These are phyloP conservation scores for Macquaria ambigua DNA, from an alignment of 2,113 vertebrate species.

Conservation along the genomic window DNA sequence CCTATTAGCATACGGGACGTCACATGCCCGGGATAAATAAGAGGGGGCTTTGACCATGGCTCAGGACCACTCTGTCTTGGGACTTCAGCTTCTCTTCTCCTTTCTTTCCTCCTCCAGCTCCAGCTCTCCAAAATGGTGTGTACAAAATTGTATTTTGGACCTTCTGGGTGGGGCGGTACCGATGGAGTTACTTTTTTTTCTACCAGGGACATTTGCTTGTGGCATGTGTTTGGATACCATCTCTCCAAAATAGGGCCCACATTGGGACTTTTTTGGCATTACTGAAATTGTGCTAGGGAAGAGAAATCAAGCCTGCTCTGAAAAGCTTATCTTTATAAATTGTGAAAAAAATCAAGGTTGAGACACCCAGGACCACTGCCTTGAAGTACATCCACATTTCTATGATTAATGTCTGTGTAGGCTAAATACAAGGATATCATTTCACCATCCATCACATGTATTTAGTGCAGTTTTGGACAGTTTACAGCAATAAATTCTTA, in stretches of 20 bases:
- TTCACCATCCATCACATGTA: not conserved
- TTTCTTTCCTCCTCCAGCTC: slow-evolving; percentile 83
- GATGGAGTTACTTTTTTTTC: slow-evolving; percentile 53
- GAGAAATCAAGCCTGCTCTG: slow-evolving; percentile 8
- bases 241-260: slow-evolving; percentile 14
- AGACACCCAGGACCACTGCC: slow-evolving; percentile 1
- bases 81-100: slow-evolving; percentile 83
- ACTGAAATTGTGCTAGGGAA: slow-evolving; percentile 4
- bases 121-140: slow-evolving; percentile 94
- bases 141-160: slow-evolving; percentile 77
- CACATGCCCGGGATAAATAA: slow-evolving; percentile 90
- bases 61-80: slow-evolving; percentile 91
- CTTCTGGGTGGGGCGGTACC: slow-evolving; percentile 29
- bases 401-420: not conserved
- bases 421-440: not conserved
- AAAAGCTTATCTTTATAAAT: not conserved
- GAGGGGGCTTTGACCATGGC: slow-evolving; percentile 82
- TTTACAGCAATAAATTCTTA: not conserved
- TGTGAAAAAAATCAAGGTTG: not conserved
- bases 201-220: not conserved
- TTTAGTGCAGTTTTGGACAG: not conserved
- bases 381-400: slow-evolving; percentile 36
- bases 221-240: slow-evolving; percentile 54
- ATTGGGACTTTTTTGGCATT: slow-evolving; percentile 29
- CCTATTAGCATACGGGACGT: slow-evolving; percentile 82